phyloP scores from a whole-genome alignment of 2,888 invertebrate species.

The Nebria brevicollis region DNA sequence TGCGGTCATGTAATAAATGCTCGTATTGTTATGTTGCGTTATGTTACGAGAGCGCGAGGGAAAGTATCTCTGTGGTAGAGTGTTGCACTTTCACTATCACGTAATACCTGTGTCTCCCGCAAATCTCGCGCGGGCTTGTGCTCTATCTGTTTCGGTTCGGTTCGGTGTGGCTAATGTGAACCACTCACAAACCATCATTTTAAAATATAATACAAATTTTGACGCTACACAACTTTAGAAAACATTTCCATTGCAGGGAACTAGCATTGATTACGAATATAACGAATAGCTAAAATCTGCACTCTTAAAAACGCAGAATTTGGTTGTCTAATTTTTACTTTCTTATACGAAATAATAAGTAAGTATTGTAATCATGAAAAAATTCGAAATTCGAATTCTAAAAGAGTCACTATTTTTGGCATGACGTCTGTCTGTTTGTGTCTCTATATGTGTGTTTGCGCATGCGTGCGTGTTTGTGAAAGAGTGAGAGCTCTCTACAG shows the following conservation, averaged over 20 bases:
- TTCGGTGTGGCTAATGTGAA: not conserved
- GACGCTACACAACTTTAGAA: not conserved
- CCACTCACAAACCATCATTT: not conserved
- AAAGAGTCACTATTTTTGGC: too few species aligned
- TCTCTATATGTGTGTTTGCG: too few species aligned
- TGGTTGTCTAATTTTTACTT: too few species aligned
- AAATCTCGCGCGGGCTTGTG: slow-evolving; percentile 52
- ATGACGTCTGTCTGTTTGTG: too few species aligned
- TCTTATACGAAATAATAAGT: too few species aligned
- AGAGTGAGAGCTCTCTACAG: too few species aligned
- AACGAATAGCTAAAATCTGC: too few species aligned
- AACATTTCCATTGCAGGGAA: not conserved
- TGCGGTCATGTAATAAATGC: slow-evolving; percentile 54
- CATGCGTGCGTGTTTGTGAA: too few species aligned
- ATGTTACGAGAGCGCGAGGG: slow-evolving; percentile 61
- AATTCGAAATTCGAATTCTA: too few species aligned
- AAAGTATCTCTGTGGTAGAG: slow-evolving; percentile 59
- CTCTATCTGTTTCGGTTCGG: slow-evolving; percentile 32
- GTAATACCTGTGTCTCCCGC: slow-evolving; percentile 57
- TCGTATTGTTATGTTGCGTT: slow-evolving; percentile 60
- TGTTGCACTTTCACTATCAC: slow-evolving; percentile 64
- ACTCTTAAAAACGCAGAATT: too few species aligned
- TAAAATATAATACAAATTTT: not conserved
- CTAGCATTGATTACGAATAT: too few species aligned
- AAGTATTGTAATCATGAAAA: too few species aligned